Evolutionary conservation across 30 jellyfish, hydroid and myxozoan genomes (phyloP).

Genomic region (Cassiopea andromeda): DNA sequence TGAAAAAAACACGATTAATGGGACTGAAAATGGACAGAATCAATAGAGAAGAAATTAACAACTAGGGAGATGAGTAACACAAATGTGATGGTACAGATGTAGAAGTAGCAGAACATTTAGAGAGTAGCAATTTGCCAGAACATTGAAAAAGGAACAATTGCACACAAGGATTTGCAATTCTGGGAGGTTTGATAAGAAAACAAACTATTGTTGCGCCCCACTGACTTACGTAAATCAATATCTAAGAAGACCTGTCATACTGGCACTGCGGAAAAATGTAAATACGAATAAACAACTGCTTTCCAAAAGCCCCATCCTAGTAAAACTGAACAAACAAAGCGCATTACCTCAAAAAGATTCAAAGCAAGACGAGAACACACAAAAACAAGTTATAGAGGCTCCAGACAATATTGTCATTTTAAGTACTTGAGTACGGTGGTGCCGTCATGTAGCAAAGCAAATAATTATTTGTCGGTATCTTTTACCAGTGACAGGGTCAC

Average conservation of each 20-base stretch:
- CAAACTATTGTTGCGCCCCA: conserved; percentile 7
- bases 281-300: not conserved
- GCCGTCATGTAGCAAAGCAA: too few species aligned
- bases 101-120: not conserved
- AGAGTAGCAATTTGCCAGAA: not conserved
- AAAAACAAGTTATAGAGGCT: too few species aligned
- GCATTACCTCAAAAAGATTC: too few species aligned
- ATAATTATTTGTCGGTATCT: too few species aligned
- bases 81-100: not conserved
- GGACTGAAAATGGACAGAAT: conserved; percentile 8
- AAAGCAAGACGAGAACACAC: too few species aligned
- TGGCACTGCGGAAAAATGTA: not conserved
- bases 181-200: not conserved
- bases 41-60: not conserved
- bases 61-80: not conserved
- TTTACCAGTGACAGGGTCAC: too few species aligned
- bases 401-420: too few species aligned
- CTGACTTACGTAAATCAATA: not conserved
- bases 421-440: too few species aligned
- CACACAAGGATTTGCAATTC: not conserved
- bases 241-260: not conserved
- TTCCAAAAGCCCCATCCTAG: not conserved
- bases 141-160: not conserved
- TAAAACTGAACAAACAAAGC: too few species aligned
- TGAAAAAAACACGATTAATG: not conserved